phyloP scores from a whole-genome alignment of 2,888 invertebrate genomes.

The Caenorhabditis virilis region DNA sequence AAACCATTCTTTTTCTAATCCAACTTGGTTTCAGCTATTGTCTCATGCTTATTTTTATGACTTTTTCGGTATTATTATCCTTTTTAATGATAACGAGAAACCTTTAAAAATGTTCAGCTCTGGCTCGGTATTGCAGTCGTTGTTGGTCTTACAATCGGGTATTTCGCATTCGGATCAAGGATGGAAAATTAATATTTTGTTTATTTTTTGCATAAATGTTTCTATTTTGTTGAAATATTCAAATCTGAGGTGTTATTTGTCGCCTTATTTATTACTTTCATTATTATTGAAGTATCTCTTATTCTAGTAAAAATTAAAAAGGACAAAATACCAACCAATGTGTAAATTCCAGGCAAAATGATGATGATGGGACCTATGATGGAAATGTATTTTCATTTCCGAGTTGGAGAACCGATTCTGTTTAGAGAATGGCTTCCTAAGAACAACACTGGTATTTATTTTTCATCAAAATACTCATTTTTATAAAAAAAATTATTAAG shows the following conservation, averaged over 20 bases:
- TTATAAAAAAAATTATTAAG: too few species aligned
- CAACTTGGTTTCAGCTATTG: conserved; percentile 59
- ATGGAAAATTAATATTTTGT: neutral
- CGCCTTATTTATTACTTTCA: neutral
- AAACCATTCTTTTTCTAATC: conserved; percentile 57
- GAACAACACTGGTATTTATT: conserved; percentile 39
- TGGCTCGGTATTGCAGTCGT: conserved; percentile 63
- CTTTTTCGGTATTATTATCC: conserved; percentile 49
- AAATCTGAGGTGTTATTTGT: neutral
- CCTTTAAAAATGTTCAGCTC: conserved; percentile 20
- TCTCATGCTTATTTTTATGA: conserved; percentile 67
- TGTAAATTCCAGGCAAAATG: too few species aligned
- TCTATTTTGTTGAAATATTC: conserved; percentile 1
- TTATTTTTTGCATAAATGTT: neutral
- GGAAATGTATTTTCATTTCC: conserved; percentile 66
- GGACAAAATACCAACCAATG: too few species aligned
- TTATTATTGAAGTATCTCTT: neutral
- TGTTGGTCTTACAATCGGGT: conserved; percentile 53
- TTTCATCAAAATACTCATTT: too few species aligned
- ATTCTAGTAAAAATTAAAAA: too few species aligned
- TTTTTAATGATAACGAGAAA: neutral
- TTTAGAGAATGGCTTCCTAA: conserved; percentile 58
- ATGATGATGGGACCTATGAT: conserved; percentile 54
- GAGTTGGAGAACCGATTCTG: conserved; percentile 56
- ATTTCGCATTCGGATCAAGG: conserved; percentile 57